Evolutionary conservation across 2,888 invertebrate genomes (phyloP).

Genomic region (Lepetodrilus schrolli): DNA sequence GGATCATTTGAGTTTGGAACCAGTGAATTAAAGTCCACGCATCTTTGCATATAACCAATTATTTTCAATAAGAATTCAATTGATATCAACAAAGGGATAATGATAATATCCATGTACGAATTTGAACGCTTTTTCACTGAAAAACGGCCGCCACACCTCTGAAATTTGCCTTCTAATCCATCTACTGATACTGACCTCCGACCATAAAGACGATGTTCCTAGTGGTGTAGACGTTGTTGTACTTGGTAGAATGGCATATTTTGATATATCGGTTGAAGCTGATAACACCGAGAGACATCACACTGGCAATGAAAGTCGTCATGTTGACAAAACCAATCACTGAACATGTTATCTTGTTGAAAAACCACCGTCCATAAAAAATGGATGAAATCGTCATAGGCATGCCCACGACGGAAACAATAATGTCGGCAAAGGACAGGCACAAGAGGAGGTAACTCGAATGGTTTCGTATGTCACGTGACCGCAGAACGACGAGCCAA

Average conservation of each 20-base stretch:
- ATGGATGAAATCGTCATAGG: slow-evolving; percentile 61
- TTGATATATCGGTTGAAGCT: slow-evolving; percentile 70
- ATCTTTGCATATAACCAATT: too few species aligned
- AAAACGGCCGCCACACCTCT: too few species aligned
- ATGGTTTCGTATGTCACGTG: slow-evolving; percentile 45
- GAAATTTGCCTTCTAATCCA: too few species aligned
- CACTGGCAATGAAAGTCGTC: slow-evolving; percentile 67
- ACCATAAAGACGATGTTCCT: slow-evolving; percentile 57
- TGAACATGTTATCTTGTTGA: slow-evolving; percentile 50
- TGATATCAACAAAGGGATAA: too few species aligned
- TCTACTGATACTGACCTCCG: slow-evolving; percentile 50
- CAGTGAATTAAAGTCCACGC: too few species aligned
- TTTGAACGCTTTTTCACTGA: not conserved
- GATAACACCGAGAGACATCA: slow-evolving; percentile 70
- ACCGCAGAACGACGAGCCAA: slow-evolving; percentile 56
- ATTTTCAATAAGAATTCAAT: too few species aligned
- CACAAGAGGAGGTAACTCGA: slow-evolving; percentile 61
- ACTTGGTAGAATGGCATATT: slow-evolving; percentile 59
- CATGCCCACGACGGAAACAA: slow-evolving; percentile 67
- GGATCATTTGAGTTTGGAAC: too few species aligned
- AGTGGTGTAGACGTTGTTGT: slow-evolving; percentile 57
- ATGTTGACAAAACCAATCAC: slow-evolving; percentile 65
- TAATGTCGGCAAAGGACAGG: slow-evolving; percentile 62
- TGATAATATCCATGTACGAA: not conserved
- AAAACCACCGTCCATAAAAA: slow-evolving; percentile 48